phyloP scores from a whole-genome alignment of 2,113 vertebrate species.

The Triplophysa dalaica region DNA sequence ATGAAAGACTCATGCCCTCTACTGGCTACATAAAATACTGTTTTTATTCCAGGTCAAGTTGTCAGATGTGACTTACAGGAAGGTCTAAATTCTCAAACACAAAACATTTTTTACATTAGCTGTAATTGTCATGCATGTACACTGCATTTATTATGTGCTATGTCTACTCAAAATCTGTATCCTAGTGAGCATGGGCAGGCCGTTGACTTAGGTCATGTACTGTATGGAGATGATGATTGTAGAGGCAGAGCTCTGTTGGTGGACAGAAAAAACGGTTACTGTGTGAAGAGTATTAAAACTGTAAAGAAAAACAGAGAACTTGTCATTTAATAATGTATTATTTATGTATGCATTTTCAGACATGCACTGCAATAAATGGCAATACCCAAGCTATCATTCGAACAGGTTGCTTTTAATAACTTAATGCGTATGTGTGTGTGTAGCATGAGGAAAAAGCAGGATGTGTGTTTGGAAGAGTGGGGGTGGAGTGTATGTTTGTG shows the following conservation, averaged over 20 bases:
- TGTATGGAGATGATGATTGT: neutral
- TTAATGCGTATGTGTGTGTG: constrained; percentile 14
- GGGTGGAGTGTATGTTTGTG: constrained; percentile 63
- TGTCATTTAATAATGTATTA: constrained; percentile 51
- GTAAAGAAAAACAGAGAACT: constrained; percentile 2
- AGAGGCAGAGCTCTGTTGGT: neutral
- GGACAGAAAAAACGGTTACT: constrained; percentile 5
- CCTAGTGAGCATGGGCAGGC: neutral
- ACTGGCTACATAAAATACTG: constrained; percentile 8
- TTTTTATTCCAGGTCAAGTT: constrained; percentile 1
- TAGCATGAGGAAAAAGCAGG: constrained; percentile 57
- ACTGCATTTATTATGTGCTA: neutral
- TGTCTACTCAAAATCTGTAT: neutral
- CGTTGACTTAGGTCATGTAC: neutral
- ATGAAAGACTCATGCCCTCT: constrained; percentile 12
- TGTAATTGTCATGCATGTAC: neutral
- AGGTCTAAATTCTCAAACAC: neutral
- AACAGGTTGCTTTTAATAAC: constrained; percentile 45
- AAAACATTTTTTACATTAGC: neutral
- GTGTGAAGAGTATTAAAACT: constrained; percentile 8
- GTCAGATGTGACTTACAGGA: neutral
- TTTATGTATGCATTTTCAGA: constrained; percentile 45
- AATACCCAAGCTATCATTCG: constrained; percentile 46
- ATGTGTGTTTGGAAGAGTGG: constrained; percentile 60
- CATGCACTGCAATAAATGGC: constrained; percentile 54